These are phyloP conservation scores for Anser cygnoides DNA, from an alignment of 2,113 vertebrate genomes.

Conservation along the genomic window DNA sequence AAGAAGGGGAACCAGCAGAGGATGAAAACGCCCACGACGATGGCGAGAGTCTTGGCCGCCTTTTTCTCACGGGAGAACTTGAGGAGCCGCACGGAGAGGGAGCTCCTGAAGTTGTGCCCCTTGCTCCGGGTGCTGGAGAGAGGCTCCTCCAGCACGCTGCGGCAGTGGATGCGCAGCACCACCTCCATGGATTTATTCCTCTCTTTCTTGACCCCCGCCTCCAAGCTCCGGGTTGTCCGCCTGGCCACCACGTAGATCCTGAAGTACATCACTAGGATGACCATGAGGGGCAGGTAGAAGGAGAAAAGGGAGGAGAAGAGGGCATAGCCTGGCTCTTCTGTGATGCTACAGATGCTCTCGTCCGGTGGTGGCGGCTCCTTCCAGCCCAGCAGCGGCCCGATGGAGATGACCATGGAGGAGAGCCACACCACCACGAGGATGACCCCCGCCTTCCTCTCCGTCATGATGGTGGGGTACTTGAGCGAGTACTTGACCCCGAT, in stretches of 20 bases:
- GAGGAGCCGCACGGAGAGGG: slow-evolving; percentile 92
- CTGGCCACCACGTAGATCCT: slow-evolving; percentile 95
- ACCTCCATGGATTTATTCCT: slow-evolving; percentile 91
- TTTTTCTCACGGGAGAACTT: slow-evolving; percentile 99
- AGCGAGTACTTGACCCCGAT: slow-evolving; percentile 96
- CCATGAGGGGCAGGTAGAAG: slow-evolving; percentile 94
- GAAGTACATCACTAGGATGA: slow-evolving; percentile 97
- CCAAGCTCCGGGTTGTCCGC: slow-evolving; percentile 91
- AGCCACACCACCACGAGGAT: slow-evolving; percentile 92
- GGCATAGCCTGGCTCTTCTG: slow-evolving; percentile 94
- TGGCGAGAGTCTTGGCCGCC: slow-evolving; percentile 96
- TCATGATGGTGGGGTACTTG: slow-evolving; percentile 97
- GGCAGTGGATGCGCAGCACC: slow-evolving; percentile 94
- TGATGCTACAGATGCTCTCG: slow-evolving; percentile 92
- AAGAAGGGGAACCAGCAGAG: slow-evolving; percentile 99
- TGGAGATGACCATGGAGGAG: slow-evolving; percentile 91
- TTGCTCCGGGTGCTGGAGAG: slow-evolving; percentile 81
- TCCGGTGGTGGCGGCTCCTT: slow-evolving; percentile 92
- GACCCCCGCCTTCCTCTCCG: slow-evolving; percentile 88
- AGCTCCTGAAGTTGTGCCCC: slow-evolving; percentile 89
- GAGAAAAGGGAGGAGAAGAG: slow-evolving; percentile 97
- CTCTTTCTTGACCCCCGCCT: slow-evolving; percentile 95
- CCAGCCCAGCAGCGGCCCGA: slow-evolving; percentile 96
- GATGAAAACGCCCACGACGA: slow-evolving; percentile 97
- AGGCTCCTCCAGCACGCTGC: slow-evolving; percentile 80